Conservation (phyloP, 2,797 vertebrate genomes). For the Zalophus californianus region DNA sequence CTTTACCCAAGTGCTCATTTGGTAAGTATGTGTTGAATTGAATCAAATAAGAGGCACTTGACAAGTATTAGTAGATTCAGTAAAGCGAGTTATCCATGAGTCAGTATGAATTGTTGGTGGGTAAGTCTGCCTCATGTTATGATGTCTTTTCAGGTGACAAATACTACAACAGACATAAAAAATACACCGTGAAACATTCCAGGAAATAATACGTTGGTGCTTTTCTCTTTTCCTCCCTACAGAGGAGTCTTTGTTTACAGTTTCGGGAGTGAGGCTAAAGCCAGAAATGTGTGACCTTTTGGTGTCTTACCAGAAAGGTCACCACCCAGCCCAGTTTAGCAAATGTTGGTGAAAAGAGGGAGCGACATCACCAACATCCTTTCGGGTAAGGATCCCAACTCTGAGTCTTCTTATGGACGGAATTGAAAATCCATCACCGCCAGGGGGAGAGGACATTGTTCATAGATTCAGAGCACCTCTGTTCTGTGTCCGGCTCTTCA, state of each 20-base stretch:
- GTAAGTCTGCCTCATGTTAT: slow-evolving; percentile 22
- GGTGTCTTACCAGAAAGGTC: slow-evolving; percentile 85
- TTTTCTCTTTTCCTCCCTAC: slow-evolving; percentile 70
- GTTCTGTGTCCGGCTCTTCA: background rate
- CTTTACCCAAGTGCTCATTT: background rate
- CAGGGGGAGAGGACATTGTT: background rate
- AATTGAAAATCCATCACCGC: background rate
- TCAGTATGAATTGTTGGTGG: slow-evolving; percentile 17
- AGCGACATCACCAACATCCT: background rate
- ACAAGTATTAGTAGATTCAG: background rate
- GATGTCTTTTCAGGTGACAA: background rate
- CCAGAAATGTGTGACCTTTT: slow-evolving; percentile 92
- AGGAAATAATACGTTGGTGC: slow-evolving; percentile 47
- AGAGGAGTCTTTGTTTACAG: slow-evolving; percentile 94
- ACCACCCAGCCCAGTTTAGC: slow-evolving; percentile 73
- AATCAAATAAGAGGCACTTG: background rate
- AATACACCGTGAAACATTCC: background rate
- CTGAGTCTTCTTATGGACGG: background rate
- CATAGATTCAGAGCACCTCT: background rate
- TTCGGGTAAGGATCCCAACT: slow-evolving; percentile 53
- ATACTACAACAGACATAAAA: slow-evolving; percentile 28
- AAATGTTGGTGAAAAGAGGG: slow-evolving; percentile 85
- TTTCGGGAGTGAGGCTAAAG: slow-evolving; percentile 92
- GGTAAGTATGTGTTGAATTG: background rate
- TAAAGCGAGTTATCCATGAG: background rate